Evolutionary conservation across 1,140 invertebrate genomes (phyloP).

Genomic region (Radopholus similis): DNA sequence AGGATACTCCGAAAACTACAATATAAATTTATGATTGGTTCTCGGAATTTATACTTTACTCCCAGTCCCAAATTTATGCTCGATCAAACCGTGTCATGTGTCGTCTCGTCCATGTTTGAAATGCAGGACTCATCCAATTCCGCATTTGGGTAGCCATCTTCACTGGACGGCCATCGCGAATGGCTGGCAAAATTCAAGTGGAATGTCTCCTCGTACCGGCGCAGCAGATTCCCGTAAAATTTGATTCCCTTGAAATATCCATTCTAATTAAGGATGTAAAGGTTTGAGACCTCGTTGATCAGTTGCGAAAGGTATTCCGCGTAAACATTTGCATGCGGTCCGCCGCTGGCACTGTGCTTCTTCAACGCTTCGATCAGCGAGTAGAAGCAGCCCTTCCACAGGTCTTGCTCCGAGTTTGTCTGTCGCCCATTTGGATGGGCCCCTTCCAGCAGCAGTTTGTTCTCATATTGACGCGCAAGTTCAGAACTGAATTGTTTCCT

Average conservation of each 20-base stretch:
- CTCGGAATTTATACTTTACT: too few relatives aligned
- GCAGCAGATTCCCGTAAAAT: slow-evolving; percentile 9
- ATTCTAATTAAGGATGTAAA: background rate
- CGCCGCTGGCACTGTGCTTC: slow-evolving; percentile 1
- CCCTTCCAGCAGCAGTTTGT: background rate
- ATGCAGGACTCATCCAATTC: background rate
- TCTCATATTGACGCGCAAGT: background rate
- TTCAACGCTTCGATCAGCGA: background rate
- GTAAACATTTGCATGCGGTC: slow-evolving; percentile 2
- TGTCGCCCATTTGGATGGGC: too few relatives aligned
- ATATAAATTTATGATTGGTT: too few relatives aligned
- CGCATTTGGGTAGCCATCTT: background rate
- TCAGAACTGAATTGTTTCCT: background rate
- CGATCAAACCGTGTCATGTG: background rate
- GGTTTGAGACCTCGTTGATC: background rate
- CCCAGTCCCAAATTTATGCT: background rate
- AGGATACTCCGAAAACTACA: too few relatives aligned
- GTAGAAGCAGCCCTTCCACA: slow-evolving; percentile 12
- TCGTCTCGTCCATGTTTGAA: background rate
- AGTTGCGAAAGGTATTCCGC: background rate
- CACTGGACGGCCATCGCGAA: background rate
- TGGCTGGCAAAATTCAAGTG: background rate
- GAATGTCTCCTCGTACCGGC: slow-evolving; percentile 5
- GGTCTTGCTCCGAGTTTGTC: slow-evolving; percentile 5
- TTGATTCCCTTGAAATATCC: background rate